Percentiles rank a stretch among this genome's conserved stretches.
These are phyloP conservation scores for Aurelia sp. DNA, from an alignment of 30 jellyfish, hydroid and myxozoan genomes.

Conservation along the genomic window DNA sequence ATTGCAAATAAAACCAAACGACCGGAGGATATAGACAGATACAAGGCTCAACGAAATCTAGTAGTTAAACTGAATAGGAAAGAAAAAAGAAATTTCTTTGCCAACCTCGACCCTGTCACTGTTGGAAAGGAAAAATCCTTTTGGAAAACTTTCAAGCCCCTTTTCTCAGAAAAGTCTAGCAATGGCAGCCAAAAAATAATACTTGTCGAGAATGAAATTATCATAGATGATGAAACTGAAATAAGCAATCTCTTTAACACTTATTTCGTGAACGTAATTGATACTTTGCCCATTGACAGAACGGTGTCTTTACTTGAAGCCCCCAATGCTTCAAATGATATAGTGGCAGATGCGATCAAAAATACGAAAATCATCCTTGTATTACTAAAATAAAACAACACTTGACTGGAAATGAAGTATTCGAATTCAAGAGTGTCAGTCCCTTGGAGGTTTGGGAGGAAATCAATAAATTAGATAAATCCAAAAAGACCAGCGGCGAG, in stretches of 20 bases:
- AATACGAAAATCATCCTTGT: not conserved
- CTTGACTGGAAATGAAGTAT: not conserved
- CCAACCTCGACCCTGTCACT: too few species aligned
- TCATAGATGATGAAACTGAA: slow-evolving; percentile 7
- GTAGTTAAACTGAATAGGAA: too few species aligned
- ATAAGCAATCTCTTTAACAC: slow-evolving; percentile 3
- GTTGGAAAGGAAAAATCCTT: not conserved
- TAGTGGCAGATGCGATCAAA: not conserved
- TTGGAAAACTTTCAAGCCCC: slow-evolving; percentile 22
- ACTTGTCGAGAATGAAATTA: not conserved
- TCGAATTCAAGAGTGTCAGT: not conserved
- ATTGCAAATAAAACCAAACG: too few species aligned
- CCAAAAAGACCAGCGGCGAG: slow-evolving; percentile 3
- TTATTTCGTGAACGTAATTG: slow-evolving; percentile 29
- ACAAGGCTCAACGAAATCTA: too few species aligned
- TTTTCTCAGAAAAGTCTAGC: slow-evolving; percentile 3
- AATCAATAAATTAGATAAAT: not conserved
- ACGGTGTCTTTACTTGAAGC: not conserved
- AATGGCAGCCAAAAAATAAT: too few species aligned
- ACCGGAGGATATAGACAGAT: not conserved
- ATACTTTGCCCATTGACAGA: not conserved
- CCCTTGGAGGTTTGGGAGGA: slow-evolving; percentile 1
- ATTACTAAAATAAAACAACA: not conserved
- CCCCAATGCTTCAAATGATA: not conserved
- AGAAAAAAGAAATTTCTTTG: too few species aligned